Percentiles rank a stretch among this genome's conserved stretches.
Conservation (phyloP, 1,140 invertebrate genomes). For the Phymastichus coffea region DNA sequence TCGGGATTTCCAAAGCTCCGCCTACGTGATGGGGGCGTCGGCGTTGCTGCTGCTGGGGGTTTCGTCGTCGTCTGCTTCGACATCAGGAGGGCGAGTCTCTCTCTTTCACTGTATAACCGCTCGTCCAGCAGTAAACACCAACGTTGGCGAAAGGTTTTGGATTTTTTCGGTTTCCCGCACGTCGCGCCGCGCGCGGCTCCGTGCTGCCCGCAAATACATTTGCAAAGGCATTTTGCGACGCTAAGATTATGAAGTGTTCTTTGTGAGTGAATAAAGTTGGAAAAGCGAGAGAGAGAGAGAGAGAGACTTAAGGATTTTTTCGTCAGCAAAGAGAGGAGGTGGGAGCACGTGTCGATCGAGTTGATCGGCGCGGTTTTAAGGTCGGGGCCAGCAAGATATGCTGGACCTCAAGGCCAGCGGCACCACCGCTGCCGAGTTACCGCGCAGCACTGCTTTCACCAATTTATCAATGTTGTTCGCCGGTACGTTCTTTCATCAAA, state of each 20-base stretch:
- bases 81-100: too few relatives aligned
- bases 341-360: too few relatives aligned
- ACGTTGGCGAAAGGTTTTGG: too few relatives aligned
- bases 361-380: too few relatives aligned
- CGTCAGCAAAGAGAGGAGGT: background rate
- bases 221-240: background rate
- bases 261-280: background rate
- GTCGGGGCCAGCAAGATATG: conserved; percentile 45
- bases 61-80: too few relatives aligned
- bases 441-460: conserved; percentile 60
- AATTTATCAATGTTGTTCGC: conserved; percentile 68
- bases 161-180: too few relatives aligned
- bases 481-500: conserved; percentile 59
- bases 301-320: background rate
- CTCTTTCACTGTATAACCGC: too few relatives aligned
- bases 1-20: background rate
- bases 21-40: conserved; percentile 19
- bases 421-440: conserved; percentile 62
- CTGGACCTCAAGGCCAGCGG: conserved; percentile 66
- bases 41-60: conserved; percentile 1
- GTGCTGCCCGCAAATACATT: background rate
- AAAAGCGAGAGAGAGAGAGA: background rate
- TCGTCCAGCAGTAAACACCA: too few relatives aligned
- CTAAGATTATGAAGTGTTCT: background rate
- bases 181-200: too few relatives aligned